Evolutionary conservation across 2,113 vertebrate species (phyloP).

Genomic region (Chaetops frenatus): DNA sequence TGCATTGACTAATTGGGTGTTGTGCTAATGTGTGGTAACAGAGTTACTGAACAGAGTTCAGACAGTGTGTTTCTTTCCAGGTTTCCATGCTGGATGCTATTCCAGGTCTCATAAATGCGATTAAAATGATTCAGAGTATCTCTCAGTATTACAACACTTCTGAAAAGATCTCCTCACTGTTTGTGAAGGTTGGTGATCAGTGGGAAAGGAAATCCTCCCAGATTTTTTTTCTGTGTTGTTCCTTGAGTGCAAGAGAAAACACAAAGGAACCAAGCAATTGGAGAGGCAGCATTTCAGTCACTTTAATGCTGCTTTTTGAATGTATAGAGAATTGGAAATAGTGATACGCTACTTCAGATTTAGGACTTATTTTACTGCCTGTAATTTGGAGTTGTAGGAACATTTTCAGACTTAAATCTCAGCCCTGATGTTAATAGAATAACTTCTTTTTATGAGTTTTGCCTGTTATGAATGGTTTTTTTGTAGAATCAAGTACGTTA

Average conservation of each 20-base stretch:
- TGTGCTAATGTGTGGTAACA: neutral
- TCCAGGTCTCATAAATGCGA: slow-evolving; percentile 87
- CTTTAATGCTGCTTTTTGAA: neutral
- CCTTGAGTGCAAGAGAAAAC: neutral
- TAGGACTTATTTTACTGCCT: neutral
- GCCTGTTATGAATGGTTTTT: neutral
- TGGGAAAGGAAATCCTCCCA: neutral
- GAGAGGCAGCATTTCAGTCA: neutral
- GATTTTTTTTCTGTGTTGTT: neutral
- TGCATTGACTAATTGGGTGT: neutral
- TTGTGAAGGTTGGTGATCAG: slow-evolving; percentile 83
- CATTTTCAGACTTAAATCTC: neutral
- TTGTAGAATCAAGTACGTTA: neutral
- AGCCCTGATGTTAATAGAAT: neutral
- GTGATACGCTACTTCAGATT: neutral
- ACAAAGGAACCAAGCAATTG: neutral
- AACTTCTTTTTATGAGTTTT: neutral
- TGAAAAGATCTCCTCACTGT: slow-evolving; percentile 89
- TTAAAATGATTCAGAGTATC: slow-evolving; percentile 89
- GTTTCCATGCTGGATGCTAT: slow-evolving; percentile 88
- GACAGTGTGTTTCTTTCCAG: slow-evolving; percentile 65
- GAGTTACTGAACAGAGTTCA: neutral
- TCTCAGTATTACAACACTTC: slow-evolving; percentile 94
- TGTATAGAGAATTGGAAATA: neutral
- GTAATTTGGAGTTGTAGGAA: neutral